phyloP scores from a whole-genome alignment of 2,888 invertebrate species.

The Trypoxylon attenuatum region DNA sequence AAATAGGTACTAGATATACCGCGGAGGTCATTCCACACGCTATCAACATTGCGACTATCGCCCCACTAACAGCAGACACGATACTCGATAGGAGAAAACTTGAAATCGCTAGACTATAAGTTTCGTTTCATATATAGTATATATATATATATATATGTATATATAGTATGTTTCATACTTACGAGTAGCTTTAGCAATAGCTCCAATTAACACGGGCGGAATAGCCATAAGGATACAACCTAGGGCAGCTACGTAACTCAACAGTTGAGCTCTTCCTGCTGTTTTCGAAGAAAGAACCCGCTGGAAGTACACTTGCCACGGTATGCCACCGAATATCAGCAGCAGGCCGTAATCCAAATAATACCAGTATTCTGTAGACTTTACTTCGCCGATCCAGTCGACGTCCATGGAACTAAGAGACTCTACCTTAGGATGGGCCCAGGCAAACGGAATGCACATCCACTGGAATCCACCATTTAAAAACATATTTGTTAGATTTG shows the following conservation, averaged over 20 bases:
- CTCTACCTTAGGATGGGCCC: conserved; percentile 90
- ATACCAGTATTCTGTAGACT: conserved; percentile 83
- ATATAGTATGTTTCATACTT: conserved; percentile 63
- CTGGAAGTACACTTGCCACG: conserved; percentile 99
- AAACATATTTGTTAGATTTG: too few relatives aligned
- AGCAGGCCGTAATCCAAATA: conserved; percentile 93
- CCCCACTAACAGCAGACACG: too few relatives aligned
- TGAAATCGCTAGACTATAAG: too few relatives aligned
- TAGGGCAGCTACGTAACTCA: conserved; percentile 96
- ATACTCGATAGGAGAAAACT: too few relatives aligned
- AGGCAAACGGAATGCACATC: conserved; percentile 98
- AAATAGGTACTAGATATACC: neutral
- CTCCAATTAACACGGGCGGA: conserved; percentile 97
- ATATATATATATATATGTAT: too few relatives aligned
- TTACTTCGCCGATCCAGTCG: conserved; percentile 91
- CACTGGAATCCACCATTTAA: conserved; percentile 83
- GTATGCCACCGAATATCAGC: conserved; percentile 95
- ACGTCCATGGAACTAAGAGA: conserved; percentile 88
- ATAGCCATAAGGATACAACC: conserved; percentile 98
- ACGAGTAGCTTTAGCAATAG: conserved; percentile 97
- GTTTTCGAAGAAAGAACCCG: conserved; percentile 97
- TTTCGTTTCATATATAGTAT: too few relatives aligned
- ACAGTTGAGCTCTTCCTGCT: conserved; percentile 92
- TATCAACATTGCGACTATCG: neutral
- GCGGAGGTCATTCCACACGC: neutral